Evolutionary conservation across 2,888 invertebrate species (phyloP).

Genomic region (Dicyrtomina minuta): DNA sequence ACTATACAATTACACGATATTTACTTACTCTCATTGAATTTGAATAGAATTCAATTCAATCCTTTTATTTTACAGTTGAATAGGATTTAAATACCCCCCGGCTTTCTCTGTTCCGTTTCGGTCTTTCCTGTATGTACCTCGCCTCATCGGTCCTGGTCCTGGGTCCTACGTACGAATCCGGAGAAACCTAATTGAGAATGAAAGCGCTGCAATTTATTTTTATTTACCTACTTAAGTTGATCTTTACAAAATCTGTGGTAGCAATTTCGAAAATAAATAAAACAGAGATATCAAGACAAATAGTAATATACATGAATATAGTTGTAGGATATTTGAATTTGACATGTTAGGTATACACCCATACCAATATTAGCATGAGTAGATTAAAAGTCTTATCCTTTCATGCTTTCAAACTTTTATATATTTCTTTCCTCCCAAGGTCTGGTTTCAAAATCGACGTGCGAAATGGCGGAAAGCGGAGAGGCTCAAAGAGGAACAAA

Average conservation of each 20-base stretch:
- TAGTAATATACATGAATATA: no score
- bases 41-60: constrained; percentile 12
- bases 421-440: constrained; percentile 61
- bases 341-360: no score
- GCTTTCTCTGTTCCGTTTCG: background rate
- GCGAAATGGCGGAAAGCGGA: constrained; percentile 93
- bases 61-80: background rate
- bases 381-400: background rate
- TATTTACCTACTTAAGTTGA: background rate
- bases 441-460: constrained; percentile 89
- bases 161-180: background rate
- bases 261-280: no score
- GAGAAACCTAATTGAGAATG: background rate
- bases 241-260: no score
- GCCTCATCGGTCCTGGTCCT: no score
- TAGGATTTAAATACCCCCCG: constrained; percentile 8
- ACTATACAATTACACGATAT: background rate
- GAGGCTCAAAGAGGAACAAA: constrained; percentile 84
- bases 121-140: no score
- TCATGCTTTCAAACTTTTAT: no score
- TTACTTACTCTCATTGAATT: constrained; percentile 24
- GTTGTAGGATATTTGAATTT: no score
- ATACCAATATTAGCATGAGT: no score
- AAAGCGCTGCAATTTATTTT: background rate
- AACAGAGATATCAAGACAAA: no score